Evolutionary conservation across 2,888 invertebrate species (phyloP), one percentile per base, ranked within the genome.

Genomic region (Oxytorus armatus): DNA sequence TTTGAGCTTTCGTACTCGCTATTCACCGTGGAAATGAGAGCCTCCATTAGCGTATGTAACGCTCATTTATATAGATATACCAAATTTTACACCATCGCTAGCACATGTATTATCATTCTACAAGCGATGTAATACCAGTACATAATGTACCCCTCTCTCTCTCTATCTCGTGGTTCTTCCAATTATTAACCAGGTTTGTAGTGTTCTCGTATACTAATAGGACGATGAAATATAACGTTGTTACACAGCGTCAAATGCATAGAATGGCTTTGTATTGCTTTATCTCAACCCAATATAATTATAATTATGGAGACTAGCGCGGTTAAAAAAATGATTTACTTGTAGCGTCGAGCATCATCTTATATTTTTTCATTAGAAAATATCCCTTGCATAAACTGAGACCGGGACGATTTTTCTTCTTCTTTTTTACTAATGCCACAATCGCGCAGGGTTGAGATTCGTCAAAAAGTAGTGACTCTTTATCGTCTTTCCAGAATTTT

Each of bases 41-140:
- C 68, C 61, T 68, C 75, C 75, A 76, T 76, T 76, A 76, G 75
- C 59, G 68, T 53, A 39, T 53, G 21, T 5, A 10, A 55, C n/a
- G 11, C 7, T 25, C 16, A 29, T 33, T 1, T 25, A n/a, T n/a
- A n/a, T n/a, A n/a, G n/a, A n/a, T n/a, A n/a, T n/a, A n/a, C n/a
- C n/a, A n/a, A 8, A 25, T 1, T 11, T 1, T 53, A 53, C 23
- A 51, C 8, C 23, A 51, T n/a, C 21, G 21, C 21, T 51, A 23
- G 11, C 23, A 14, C 23, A n/a, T n/a, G 14, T 16, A 55, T 55
- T 55, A 55, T 23, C 16, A 33, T 55, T 16, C 5, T 33, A 33
- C 3, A 55, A 55, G 16, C 14, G 14, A 16, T 33, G 23, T 14
- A 44, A 53, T 53, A 11, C 21, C 25, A 53, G 23, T 7, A 1